Conservation (phyloP, 2,888 invertebrate genomes). For the Oscheius sp. region DNA sequence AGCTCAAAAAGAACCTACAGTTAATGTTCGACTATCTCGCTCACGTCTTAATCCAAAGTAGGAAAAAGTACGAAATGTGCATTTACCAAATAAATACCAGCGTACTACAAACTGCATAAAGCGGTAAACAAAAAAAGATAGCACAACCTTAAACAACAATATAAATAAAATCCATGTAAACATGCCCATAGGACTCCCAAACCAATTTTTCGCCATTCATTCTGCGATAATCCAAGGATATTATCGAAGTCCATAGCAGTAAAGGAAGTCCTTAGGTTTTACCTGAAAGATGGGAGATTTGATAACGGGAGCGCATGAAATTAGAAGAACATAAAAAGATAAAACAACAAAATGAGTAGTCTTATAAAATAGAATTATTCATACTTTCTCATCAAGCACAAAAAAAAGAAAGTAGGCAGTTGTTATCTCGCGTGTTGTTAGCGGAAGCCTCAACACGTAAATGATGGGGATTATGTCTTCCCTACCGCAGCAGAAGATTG, state of each 20-base stretch:
- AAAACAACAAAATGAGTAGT: not conserved
- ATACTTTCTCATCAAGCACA: no score
- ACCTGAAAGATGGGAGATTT: not conserved
- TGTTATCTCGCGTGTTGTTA: no score
- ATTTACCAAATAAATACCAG: constrained; percentile 64
- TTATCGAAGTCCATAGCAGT: not conserved
- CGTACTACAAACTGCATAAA: constrained; percentile 64
- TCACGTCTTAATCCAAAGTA: constrained; percentile 59
- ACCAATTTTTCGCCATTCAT: constrained; percentile 29
- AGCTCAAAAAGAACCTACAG: constrained; percentile 34
- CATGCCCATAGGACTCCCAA: constrained; percentile 26
- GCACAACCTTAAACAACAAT: constrained; percentile 43
- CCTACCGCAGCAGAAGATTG: not conserved
- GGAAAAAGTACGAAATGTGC: constrained; percentile 65
- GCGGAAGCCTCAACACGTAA: no score
- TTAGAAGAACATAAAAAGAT: constrained; percentile 16
- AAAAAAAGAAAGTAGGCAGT: no score
- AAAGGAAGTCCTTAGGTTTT: not conserved
- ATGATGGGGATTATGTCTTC: no score
- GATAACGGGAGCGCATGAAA: not conserved
- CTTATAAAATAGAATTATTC: no score
- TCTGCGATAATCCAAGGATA: constrained; percentile 15
- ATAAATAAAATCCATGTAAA: not conserved
- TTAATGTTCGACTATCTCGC: constrained; percentile 48
- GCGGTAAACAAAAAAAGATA: constrained; percentile 63